phyloP scores from a whole-genome alignment of 92 coral and sea anemone species.

The Chrysogorgia sp. region DNA sequence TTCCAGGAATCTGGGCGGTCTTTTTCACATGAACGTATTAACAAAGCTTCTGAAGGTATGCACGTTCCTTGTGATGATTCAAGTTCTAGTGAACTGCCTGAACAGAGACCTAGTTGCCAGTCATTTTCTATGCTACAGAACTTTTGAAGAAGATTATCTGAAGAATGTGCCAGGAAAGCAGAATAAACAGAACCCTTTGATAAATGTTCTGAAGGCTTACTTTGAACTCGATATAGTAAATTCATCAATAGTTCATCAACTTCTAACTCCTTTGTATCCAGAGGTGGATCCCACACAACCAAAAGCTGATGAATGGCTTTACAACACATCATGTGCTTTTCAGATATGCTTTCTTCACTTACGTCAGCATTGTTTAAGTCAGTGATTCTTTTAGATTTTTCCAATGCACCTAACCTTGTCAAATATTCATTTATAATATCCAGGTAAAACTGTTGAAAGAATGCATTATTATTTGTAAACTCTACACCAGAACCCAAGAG shows the following conservation, averaged over 20 bases:
- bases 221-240: constrained; percentile 61
- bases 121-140: constrained; percentile 82
- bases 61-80: background rate
- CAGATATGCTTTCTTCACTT: constrained; percentile 17
- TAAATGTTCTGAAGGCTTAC: constrained; percentile 29
- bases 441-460: constrained; percentile 70
- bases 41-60: constrained; percentile 61
- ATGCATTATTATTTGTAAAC: constrained; percentile 72
- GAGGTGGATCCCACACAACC: constrained; percentile 70
- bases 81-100: constrained; percentile 15
- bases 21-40: constrained; percentile 65
- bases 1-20: constrained; percentile 79
- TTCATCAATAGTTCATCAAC: constrained; percentile 66
- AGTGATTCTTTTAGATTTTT: constrained; percentile 20
- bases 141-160: constrained; percentile 67
- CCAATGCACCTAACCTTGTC: background rate
- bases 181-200: constrained; percentile 76
- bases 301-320: constrained; percentile 64
- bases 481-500: constrained; percentile 68
- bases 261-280: constrained; percentile 63
- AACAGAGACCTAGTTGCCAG: constrained; percentile 47
- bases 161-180: constrained; percentile 68
- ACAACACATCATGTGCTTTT: constrained; percentile 28
- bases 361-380: background rate
- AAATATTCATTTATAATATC: constrained; percentile 64